These are phyloP conservation scores for Martes flavigula DNA, from an alignment of 2,797 vertebrate genomes.

Conservation along the genomic window DNA sequence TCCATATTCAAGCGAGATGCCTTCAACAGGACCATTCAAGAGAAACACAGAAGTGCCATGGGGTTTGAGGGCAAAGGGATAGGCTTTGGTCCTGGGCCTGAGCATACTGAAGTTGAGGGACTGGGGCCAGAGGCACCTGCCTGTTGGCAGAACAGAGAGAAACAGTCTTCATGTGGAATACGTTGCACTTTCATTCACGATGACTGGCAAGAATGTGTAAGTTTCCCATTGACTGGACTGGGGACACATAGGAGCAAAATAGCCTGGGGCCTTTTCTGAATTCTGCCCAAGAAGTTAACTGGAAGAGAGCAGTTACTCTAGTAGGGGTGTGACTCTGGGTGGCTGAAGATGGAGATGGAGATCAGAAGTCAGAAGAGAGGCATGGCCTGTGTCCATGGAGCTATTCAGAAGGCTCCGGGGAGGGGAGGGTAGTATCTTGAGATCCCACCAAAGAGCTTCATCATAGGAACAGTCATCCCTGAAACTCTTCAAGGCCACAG, in stretches of 20 bases:
- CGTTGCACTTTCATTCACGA: not conserved
- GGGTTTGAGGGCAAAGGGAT: not conserved
- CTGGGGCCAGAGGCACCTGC: not conserved
- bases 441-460: not conserved
- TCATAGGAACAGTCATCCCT: not conserved
- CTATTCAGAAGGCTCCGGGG: not conserved
- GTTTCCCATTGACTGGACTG: not conserved
- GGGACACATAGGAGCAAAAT: not conserved
- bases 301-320: not conserved
- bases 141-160: not conserved
- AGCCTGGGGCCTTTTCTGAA: not conserved
- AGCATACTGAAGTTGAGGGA: not conserved
- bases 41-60: not conserved
- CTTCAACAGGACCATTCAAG: not conserved
- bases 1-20: not conserved
- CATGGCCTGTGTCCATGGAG: not conserved
- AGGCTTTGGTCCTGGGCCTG: not conserved
- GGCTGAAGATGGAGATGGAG: not conserved
- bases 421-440: not conserved
- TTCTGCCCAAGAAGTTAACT: not conserved
- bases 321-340: not conserved
- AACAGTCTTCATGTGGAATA: not conserved
- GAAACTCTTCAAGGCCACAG: not conserved
- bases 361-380: not conserved
- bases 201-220: not conserved